Base-by-base conservation (phyloP, 1,140 invertebrate species). In the Solenopsis invicta region DNA sequence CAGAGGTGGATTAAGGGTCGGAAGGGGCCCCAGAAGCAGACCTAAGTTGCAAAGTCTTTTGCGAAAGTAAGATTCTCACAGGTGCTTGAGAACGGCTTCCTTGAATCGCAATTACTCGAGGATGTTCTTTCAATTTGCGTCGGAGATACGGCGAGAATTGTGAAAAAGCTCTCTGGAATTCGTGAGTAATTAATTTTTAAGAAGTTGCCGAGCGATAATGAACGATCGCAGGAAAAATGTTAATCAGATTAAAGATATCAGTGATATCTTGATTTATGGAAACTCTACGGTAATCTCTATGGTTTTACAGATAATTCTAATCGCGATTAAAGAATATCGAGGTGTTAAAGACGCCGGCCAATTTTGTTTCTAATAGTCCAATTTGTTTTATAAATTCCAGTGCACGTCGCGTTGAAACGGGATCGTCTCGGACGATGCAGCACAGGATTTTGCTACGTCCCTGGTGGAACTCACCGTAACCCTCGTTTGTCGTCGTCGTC, bases 381-480 rank as follows among this genome's bases (percentile, higher is more conserved):
- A 45, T 67, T 24, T 67, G 10, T 21, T 67, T 67, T 21, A 67
- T 37, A 67, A 45, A 10, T 21, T 45, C 4, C 12, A 8, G 9
- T 45, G 13, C 10, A 66, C 1, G 24, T 66, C 29, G 34, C 16
- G 4, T 37, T 3, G 18, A 37, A n/a, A 37, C 9, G 62, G 2
- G 4, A 41, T 21, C 10, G 54, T 61, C 29, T 41, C 12, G 52
- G 10, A 21, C 41, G n/a, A 41, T 74, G n/a, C 41, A 12, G 41
- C 41, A 10, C 41, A 74, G 24, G 21, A 62, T 64, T 90, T 74
- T 78, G 62, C 54, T 81, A 85, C 84, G 75, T 52, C 34, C 75
- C 75, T 80, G 76, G 24, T 72, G 52, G 69, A 89, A 29, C 29
- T 29, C 41, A 88, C 84, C 61, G 75, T 66, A 78, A 21, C 48